Evolutionary conservation across 2,888 invertebrate genomes (phyloP), one percentile per base, ranked within the genome.

Genomic region (Drosophila anomalata): DNA sequence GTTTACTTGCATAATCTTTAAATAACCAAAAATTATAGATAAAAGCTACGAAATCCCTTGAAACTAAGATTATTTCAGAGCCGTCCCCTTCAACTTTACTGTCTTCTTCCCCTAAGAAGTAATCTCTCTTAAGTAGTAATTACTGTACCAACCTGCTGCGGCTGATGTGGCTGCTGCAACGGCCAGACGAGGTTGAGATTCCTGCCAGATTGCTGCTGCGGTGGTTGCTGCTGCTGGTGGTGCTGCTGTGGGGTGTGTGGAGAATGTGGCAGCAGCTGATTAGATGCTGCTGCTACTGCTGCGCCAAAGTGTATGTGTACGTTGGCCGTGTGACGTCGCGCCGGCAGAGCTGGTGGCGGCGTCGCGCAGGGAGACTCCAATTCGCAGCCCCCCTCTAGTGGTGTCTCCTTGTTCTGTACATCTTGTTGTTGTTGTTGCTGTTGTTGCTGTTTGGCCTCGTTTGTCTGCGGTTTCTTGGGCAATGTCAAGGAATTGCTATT

Each of bases 261-360:
- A 17, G 39, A 41, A 41, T 14, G 67, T 46, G 51, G 57, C 20
- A 52, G 73, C 50, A 55, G 75, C 69, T 82, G 82, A 82, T 79
- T 79, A 79, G 79, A 42, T 61, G 58, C 48, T 69, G 69, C 31
- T 57, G 69, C 31, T 57, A 42, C 57, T 75, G 67, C 31, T 52
- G 68, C 44, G 51, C 65, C 58, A 53, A 86, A 83, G 73, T 78
- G 76, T 76, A 78, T 68, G 17, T 17, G 17, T 73, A 82, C 61
- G 67, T 54, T 73, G 72, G 47, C 66, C 41, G 73, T 78, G 63
- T 76, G 76, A 55, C 89, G 87, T 59, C 89, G 79, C 20, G 88
- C 88, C 22, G 90, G 90, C 53, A 90, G 63, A 52, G 89, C 89
- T 59, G 90, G 90, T 44, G 90, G 87, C 68, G 78, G 80, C 39